phyloP scores from a whole-genome alignment of 1,140 invertebrate species.

The honey bee (Apis mellifera) region Amel_HAv3.1 CM009942.2:2146001-2146500 shows the following conservation, averaged over 20 bases:
- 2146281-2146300: constrained; percentile 34
- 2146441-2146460: too few species aligned
- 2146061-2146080: too few species aligned
- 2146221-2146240: constrained; percentile 41
- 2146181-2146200: not conserved
- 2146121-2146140: not conserved
- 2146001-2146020: too few species aligned
- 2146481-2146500: too few species aligned
- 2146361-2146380: constrained; percentile 55
- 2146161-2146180: constrained; percentile 10
- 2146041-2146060: too few species aligned
- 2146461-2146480: too few species aligned
- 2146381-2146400: too few species aligned
- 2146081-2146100: too few species aligned
- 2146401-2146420: too few species aligned
- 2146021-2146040: too few species aligned
- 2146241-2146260: constrained; percentile 57
- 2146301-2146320: constrained; percentile 74
- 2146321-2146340: constrained; percentile 69
- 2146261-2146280: constrained; percentile 26
- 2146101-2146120: not conserved
- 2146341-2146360: constrained; percentile 68
- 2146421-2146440: too few species aligned
- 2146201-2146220: not conserved
- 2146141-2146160: constrained; percentile 18